Conservation (phyloP, 37 sponge, comb jelly and placozoan genomes). For the Petrosia ficiformis region DNA sequence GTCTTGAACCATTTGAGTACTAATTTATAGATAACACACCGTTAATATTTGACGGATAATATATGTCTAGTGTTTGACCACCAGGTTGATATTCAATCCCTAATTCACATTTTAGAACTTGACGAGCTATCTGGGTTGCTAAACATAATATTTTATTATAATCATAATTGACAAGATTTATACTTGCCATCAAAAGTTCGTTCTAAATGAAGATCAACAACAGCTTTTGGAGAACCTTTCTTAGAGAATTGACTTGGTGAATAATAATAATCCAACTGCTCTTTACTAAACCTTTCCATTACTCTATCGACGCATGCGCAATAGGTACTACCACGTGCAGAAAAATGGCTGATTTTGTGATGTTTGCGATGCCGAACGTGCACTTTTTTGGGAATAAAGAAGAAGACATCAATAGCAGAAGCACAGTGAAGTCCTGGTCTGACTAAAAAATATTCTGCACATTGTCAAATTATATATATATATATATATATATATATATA, state of each 20-base stretch:
- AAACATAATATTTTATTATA: background rate
- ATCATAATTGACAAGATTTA: background rate
- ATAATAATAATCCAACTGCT: constrained; percentile 44
- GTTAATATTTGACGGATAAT: constrained; percentile 21
- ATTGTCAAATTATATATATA: too few species aligned
- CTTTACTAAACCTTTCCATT: too few species aligned
- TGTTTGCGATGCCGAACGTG: too few species aligned
- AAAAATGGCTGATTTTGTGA: too few species aligned
- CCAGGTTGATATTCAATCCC: constrained; percentile 25
- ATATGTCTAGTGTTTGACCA: constrained; percentile 54
- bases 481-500: too few species aligned
- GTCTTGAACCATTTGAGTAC: background rate
- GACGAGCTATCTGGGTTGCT: constrained; percentile 26
- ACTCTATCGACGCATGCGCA: background rate
- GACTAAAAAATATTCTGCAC: too few species aligned
- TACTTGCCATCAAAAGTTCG: too few species aligned
- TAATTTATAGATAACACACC: background rate
- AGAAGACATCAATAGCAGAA: too few species aligned
- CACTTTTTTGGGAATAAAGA: too few species aligned
- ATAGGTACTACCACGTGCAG: too few species aligned
- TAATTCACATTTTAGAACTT: constrained; percentile 39
- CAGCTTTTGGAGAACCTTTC: constrained; percentile 10
- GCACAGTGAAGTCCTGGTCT: too few species aligned
- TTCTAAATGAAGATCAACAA: too few species aligned
- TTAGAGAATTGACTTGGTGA: constrained; percentile 58